phyloP scores from a whole-genome alignment of 2,888 invertebrate species.

The Chalcis sispes region DNA sequence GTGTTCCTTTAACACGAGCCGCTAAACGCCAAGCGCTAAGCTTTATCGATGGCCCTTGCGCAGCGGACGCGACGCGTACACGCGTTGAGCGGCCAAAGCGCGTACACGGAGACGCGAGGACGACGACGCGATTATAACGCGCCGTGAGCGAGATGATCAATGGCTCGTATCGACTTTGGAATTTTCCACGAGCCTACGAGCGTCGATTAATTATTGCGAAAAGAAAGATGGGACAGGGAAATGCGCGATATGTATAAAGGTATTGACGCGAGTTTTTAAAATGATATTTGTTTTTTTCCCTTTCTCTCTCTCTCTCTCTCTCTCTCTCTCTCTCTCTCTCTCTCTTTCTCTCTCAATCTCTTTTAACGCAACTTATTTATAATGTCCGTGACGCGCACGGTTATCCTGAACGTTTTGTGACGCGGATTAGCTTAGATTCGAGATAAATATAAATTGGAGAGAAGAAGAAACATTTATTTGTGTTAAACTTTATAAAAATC shows the following conservation, averaged over 20 bases:
- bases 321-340: conserved; percentile 2
- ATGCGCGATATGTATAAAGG: conserved; percentile 8
- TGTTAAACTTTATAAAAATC: too few relatives aligned
- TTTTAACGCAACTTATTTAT: conserved; percentile 4
- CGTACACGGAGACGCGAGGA: conserved; percentile 6
- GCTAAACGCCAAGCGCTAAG: conserved; percentile 13
- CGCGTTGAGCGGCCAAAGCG: conserved; percentile 12
- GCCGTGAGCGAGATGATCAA: conserved; percentile 48
- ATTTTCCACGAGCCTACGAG: conserved; percentile 35
- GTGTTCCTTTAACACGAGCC: too few relatives aligned
- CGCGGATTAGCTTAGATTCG: too few relatives aligned
- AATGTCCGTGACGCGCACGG: conserved; percentile 2
- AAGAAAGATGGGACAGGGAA: conserved; percentile 42
- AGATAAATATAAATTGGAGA: too few relatives aligned
- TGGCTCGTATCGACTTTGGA: conserved; percentile 12
- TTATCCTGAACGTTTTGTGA: conserved; percentile 15
- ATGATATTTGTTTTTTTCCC: too few relatives aligned
- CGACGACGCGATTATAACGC: too few relatives aligned
- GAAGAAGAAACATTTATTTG: too few relatives aligned
- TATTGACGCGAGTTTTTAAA: background rate
- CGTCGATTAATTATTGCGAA: conserved; percentile 45
- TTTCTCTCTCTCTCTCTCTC: background rate
- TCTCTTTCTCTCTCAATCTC: background rate
- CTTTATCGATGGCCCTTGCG: conserved; percentile 36
- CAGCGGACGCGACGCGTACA: background rate